A percentile compares a stretch with the other conserved stretches of the same genome.
These are phyloP conservation scores for Phortica variegata DNA, from an alignment of 1,140 invertebrate species.

Conservation along the genomic window DNA sequence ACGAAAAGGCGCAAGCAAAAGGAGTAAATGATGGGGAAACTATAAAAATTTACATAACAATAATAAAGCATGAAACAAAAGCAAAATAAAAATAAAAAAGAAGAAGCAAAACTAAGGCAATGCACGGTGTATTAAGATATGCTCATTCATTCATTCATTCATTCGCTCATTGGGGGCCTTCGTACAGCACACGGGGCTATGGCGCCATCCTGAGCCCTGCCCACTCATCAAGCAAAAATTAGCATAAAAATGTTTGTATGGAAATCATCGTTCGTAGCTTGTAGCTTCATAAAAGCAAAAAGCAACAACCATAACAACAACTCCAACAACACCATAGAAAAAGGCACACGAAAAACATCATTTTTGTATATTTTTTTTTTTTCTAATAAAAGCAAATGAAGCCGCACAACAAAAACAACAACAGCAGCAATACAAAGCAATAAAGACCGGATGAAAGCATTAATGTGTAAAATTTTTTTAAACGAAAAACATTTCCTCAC, in stretches of 20 bases:
- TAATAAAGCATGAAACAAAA: constrained; percentile 41
- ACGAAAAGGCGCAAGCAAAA: neutral
- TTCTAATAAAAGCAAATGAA: constrained; percentile 7
- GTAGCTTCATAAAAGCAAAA: constrained; percentile 40
- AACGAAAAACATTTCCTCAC: too few relatives aligned
- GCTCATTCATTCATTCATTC: constrained; percentile 28
- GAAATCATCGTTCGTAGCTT: too few relatives aligned
- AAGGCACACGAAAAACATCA: too few relatives aligned
- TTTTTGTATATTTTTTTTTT: too few relatives aligned
- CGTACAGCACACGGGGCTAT: too few relatives aligned
- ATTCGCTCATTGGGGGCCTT: too few relatives aligned
- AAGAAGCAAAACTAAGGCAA: neutral
- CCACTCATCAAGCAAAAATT: constrained; percentile 46
- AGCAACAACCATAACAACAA: constrained; percentile 7
- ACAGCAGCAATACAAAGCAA: constrained; percentile 3
- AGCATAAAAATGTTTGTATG: constrained; percentile 42
- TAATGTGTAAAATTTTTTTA: too few relatives aligned
- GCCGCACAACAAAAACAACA: neutral
- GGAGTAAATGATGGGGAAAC: constrained; percentile 52
- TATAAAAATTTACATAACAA: constrained; percentile 55
- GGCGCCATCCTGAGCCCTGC: constrained; percentile 7
- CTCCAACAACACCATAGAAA: neutral
- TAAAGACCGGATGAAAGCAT: neutral
- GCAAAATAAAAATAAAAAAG: constrained; percentile 9
- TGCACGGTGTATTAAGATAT: constrained; percentile 1